These are phyloP conservation scores for Eupithecia dodoneata DNA, from an alignment of 2,888 invertebrate species.

Conservation along the genomic window DNA sequence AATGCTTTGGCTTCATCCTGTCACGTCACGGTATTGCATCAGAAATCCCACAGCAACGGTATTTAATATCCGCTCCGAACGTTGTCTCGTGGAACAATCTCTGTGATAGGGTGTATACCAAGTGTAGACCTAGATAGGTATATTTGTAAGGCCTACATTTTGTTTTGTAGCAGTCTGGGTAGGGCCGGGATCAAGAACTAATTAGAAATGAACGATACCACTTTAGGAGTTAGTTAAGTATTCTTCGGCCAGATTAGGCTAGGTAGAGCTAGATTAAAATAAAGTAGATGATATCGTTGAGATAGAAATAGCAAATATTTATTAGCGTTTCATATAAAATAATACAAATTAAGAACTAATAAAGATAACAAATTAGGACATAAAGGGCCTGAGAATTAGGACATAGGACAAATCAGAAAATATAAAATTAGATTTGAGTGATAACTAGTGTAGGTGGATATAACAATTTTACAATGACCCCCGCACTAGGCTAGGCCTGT, in stretches of 20 bases:
- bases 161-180: neutral
- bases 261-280: neutral
- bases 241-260: neutral
- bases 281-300: neutral
- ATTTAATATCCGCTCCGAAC: constrained; percentile 32
- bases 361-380: neutral
- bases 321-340: no score
- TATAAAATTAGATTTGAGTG: no score
- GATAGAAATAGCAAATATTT: no score
- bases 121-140: neutral
- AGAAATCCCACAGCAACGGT: constrained; percentile 25
- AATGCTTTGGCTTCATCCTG: constrained; percentile 25
- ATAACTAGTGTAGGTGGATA: no score
- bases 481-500: no score
- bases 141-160: neutral
- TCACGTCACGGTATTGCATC: constrained; percentile 33
- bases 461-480: no score
- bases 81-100: neutral
- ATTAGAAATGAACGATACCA: neutral
- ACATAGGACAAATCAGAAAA: neutral
- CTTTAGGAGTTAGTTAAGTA: neutral
- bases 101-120: neutral
- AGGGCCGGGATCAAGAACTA: neutral
- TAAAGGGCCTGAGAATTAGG: neutral
- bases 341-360: no score